A percentile compares a stretch with the other conserved stretches of the same genome.
phyloP scores from a whole-genome alignment of 2,113 vertebrate genomes.

The Abramis brama region DNA sequence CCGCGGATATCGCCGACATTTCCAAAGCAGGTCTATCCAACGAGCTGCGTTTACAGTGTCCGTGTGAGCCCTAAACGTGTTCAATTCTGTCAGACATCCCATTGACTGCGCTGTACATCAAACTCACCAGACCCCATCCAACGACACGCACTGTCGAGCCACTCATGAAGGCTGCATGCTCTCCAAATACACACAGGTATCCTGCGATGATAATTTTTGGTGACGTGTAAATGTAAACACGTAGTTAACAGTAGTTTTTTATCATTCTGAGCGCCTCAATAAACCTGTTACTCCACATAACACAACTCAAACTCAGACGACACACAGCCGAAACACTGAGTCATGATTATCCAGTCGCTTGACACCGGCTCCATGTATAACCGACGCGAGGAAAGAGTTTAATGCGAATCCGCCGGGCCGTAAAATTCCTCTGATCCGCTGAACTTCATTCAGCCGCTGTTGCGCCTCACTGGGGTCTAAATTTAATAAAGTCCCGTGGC shows the following conservation, averaged over 20 bases:
- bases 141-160: not conserved
- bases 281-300: not conserved
- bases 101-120: not conserved
- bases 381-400: not conserved
- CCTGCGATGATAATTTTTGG: not conserved
- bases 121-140: constrained; percentile 25
- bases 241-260: not conserved
- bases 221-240: not conserved
- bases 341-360: not conserved
- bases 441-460: constrained; percentile 42
- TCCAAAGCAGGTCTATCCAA: constrained; percentile 55
- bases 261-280: not conserved
- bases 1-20: constrained; percentile 92
- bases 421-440: not conserved
- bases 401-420: not conserved
- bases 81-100: not conserved
- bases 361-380: not conserved
- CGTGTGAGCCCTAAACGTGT: not conserved
- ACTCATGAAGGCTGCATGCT: not conserved
- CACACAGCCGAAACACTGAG: not conserved
- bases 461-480: not conserved
- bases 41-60: not conserved
- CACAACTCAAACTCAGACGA: not conserved
- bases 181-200: not conserved
- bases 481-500: constrained; percentile 19